Evolutionary conservation across 1,140 invertebrate species (phyloP).

Genomic region (Globodera rostochiensis): DNA sequence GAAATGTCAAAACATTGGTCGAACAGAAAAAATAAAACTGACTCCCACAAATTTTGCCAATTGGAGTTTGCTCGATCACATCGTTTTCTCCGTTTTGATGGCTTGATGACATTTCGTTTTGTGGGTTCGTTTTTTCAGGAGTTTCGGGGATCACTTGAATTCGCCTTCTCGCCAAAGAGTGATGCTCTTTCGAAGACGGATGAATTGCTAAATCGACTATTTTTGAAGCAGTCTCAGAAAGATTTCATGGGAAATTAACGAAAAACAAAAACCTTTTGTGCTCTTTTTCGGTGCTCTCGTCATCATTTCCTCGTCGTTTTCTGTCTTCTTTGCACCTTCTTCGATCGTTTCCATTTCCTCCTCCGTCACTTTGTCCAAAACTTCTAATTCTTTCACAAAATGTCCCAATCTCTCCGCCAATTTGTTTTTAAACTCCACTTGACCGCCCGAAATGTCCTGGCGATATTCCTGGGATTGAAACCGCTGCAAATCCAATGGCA

Average conservation of each 20-base stretch:
- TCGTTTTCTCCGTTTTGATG: neutral
- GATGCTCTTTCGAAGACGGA: neutral
- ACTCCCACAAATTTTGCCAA: neutral
- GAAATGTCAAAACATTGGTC: neutral
- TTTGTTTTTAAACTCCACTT: neutral
- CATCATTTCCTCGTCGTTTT: neutral
- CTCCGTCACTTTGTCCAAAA: neutral
- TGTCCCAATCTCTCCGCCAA: neutral
- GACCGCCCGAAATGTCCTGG: neutral
- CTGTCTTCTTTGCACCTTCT: neutral
- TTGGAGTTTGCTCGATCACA: neutral
- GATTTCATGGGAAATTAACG: too few relatives aligned
- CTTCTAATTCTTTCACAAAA: conserved; percentile 1
- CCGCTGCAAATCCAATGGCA: neutral
- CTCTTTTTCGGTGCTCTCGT: neutral
- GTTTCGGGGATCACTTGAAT: conserved; percentile 6
- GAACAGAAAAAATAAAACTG: neutral
- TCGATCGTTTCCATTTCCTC: neutral
- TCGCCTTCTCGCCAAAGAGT: neutral
- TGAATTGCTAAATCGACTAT: neutral
- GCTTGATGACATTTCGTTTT: neutral
- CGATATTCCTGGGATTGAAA: neutral
- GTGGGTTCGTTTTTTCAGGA: neutral
- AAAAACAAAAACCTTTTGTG: neutral
- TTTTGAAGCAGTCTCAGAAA: too few relatives aligned